Percentiles rank a stretch among this genome's conserved stretches.
These are phyloP conservation scores for Octodonta nipae DNA, from an alignment of 2,888 invertebrate species.

Conservation along the genomic window DNA sequence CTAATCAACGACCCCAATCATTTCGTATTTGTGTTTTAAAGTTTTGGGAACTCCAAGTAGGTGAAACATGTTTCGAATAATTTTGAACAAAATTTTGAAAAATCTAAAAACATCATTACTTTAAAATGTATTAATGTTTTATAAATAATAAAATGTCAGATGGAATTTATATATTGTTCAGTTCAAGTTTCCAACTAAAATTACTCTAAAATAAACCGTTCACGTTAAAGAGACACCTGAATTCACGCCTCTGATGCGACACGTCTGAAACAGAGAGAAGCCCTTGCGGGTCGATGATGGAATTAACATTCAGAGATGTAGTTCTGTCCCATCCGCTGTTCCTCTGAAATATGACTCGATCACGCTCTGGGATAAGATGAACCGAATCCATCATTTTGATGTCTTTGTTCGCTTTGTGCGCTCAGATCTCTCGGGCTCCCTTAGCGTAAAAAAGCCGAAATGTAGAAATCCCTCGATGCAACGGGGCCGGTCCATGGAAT, in stretches of 20 bases:
- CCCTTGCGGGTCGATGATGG: slow-evolving; percentile 28
- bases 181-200: too few relatives aligned
- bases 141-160: too few relatives aligned
- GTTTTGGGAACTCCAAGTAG: too few relatives aligned
- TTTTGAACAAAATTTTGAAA: too few relatives aligned
- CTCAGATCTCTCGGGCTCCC: slow-evolving; percentile 21
- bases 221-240: too few relatives aligned
- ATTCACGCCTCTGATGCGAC: slow-evolving; percentile 5
- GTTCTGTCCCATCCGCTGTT: slow-evolving; percentile 22
- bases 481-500: slow-evolving; percentile 29
- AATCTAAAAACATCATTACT: too few relatives aligned
- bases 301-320: slow-evolving; percentile 37
- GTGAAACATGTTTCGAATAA: too few relatives aligned
- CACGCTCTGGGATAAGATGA: slow-evolving; percentile 40
- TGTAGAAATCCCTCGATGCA: slow-evolving; percentile 33
- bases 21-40: too few relatives aligned
- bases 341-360: slow-evolving; percentile 39
- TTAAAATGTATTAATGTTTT: too few relatives aligned
- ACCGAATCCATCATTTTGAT: slow-evolving; percentile 40
- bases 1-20: too few relatives aligned
- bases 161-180: too few relatives aligned
- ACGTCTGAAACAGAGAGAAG: slow-evolving; percentile 14
- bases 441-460: slow-evolving; percentile 30
- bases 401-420: slow-evolving; percentile 38
- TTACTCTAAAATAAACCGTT: too few relatives aligned